phyloP scores from a whole-genome alignment of 2,797 vertebrate species.

The Scomberomorus guttatus region DNA sequence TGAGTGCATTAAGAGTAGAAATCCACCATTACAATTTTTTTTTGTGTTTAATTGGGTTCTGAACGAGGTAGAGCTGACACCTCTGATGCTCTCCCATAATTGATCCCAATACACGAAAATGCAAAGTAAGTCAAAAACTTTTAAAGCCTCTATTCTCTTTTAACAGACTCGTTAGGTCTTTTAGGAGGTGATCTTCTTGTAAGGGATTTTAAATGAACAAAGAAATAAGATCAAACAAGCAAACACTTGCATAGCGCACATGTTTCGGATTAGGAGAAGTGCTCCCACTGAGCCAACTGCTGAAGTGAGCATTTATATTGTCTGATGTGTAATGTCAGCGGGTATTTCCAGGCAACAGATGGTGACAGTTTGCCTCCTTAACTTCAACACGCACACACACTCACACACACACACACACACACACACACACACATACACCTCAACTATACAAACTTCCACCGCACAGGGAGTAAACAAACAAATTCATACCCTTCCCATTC shows the following conservation, averaged over 20 bases:
- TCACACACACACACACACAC: conserved; percentile 6
- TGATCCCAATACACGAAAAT: neutral
- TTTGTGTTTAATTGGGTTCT: too few relatives aligned
- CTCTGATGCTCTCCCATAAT: neutral
- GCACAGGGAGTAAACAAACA: conserved; percentile 26
- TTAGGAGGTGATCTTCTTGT: neutral
- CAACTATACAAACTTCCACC: neutral
- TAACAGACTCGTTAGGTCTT: neutral
- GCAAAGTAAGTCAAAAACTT: neutral
- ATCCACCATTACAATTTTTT: too few relatives aligned
- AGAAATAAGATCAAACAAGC: conserved; percentile 21
- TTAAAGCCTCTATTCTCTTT: neutral
- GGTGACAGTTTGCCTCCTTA: conserved; percentile 65
- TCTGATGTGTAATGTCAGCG: conserved; percentile 63
- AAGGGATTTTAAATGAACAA: neutral
- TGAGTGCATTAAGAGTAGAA: too few relatives aligned
- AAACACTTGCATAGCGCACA: conserved; percentile 29
- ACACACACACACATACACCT: conserved; percentile 1
- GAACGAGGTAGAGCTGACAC: too few relatives aligned
- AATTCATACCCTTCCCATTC: neutral
- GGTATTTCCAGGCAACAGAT: conserved; percentile 71
- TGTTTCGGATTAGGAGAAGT: conserved; percentile 44
- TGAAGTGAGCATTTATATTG: conserved; percentile 57
- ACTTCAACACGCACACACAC: conserved; percentile 28
- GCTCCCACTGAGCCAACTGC: conserved; percentile 44